A percentile compares a stretch with the other conserved stretches of the same genome.
Evolutionary conservation across 1,140 invertebrate species (phyloP).

Genomic region (Drosophila pallidifrons): DNA sequence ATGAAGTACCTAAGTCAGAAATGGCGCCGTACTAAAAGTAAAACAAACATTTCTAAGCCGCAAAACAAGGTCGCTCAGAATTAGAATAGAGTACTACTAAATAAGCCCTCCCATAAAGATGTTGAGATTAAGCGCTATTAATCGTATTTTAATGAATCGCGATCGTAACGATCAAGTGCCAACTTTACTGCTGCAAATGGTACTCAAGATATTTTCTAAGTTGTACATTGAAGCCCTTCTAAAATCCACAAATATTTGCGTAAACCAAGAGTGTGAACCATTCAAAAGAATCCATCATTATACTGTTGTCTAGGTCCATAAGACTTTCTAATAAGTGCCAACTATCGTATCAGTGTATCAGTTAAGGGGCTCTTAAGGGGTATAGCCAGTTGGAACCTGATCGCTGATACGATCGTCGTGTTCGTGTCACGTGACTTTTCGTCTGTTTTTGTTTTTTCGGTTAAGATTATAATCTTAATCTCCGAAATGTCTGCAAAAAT

Average conservation of each 20-base stretch:
- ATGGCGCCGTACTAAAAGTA: slow-evolving; percentile 26
- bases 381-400: background rate
- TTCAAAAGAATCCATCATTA: background rate
- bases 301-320: background rate
- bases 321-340: background rate
- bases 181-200: background rate
- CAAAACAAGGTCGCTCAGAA: slow-evolving; percentile 42
- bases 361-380: background rate
- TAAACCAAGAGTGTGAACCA: background rate
- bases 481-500: background rate
- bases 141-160: slow-evolving; percentile 63
- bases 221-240: background rate
- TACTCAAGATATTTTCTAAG: slow-evolving; percentile 4
- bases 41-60: background rate
- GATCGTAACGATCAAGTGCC: slow-evolving; percentile 43
- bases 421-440: slow-evolving; percentile 5
- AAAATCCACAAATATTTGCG: background rate
- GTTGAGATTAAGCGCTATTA: slow-evolving; percentile 62
- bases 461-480: background rate
- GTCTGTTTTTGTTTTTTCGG: slow-evolving; percentile 12
- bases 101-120: slow-evolving; percentile 62
- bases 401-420: slow-evolving; percentile 11
- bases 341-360: slow-evolving; percentile 1
- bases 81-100: slow-evolving; percentile 35
- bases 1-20: background rate